Base-by-base conservation (phyloP, 2,113 vertebrate species). In the Paramisgurnus dabryanus region DNA sequence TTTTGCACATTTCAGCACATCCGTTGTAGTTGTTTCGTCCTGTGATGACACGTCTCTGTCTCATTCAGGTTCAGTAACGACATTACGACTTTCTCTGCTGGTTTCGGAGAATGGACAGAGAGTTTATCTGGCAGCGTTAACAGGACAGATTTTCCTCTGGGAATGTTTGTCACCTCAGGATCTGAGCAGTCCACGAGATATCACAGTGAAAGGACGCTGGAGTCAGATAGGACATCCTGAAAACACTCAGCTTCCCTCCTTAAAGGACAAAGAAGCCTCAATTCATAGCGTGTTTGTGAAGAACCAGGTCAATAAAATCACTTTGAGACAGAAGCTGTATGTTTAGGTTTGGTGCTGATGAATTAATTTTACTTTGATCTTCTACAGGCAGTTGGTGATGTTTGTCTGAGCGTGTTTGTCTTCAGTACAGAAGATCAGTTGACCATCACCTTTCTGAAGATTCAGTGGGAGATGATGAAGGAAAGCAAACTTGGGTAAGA, bases 81-180 rank as follows among this genome's bases (percentile, higher is more conserved):
- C 85, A 15, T 84, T 79, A 67, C 89, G 74, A 49, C 82, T 96
- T 6, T 91, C 91, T 64, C 83, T 99, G n/a, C 93, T 92, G 81
- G 90, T 97, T 17, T 96, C 96, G 39, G 95, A 87, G 79, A 91
- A 96, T 85, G 97, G 95, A 15, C 90, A 87, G 85, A 93, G 89
- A 76, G 87, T 93, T 11, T 87, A 98, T 1, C 81, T 99, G 74
- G 80, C 87, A 18, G 86, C 87, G 83, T 67, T 91, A 69, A 92
- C 90, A 15, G 95, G 93, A 13, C 90, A 90, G 79, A 86, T 93
- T 9, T 95, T 96, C 81, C 90, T 99, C 67, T 99, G 98, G 98
- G 95, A 99, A 81, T 93, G 91, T 81, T 67, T 78, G 39, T 92
- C 93, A 72, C 41, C 50, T 61, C 89, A 85, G 80, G 92, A 84